Conservation (phyloP, 2,113 vertebrate species). For the Tyrannus savana region DNA sequence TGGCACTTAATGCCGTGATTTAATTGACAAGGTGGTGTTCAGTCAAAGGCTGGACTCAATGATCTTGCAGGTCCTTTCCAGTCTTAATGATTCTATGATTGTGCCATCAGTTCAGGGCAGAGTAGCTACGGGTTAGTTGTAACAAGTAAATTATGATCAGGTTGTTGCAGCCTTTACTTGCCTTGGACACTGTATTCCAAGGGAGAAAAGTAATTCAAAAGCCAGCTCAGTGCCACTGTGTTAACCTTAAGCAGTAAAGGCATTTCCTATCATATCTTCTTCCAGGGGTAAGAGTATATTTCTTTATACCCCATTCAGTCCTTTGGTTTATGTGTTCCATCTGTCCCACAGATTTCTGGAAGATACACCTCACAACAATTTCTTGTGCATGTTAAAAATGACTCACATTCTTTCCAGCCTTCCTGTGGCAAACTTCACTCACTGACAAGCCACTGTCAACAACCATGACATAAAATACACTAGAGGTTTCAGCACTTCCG, state of each 20-base stretch:
- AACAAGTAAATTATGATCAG: background rate
- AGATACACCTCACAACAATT: background rate
- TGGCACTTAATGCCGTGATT: background rate
- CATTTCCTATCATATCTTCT: background rate
- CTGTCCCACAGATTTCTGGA: background rate
- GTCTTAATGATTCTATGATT: background rate
- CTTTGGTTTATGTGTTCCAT: background rate
- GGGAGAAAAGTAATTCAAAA: background rate
- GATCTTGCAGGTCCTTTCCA: background rate
- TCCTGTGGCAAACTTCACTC: background rate
- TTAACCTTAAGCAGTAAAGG: background rate
- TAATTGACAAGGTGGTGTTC: background rate
- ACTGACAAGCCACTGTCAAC: background rate
- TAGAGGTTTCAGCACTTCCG: background rate
- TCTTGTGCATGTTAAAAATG: background rate
- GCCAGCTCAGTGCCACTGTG: background rate
- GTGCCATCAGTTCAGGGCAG: background rate
- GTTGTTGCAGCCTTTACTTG: background rate
- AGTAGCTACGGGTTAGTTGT: background rate
- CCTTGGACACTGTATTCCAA: background rate
- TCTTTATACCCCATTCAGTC: background rate
- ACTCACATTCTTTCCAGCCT: background rate
- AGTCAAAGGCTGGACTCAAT: background rate
- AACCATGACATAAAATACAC: slow-evolving; percentile 8
- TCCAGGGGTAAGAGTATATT: background rate